These are phyloP conservation scores for Atrina japonica DNA, from an alignment of 2,888 invertebrate species.

Conservation along the genomic window DNA sequence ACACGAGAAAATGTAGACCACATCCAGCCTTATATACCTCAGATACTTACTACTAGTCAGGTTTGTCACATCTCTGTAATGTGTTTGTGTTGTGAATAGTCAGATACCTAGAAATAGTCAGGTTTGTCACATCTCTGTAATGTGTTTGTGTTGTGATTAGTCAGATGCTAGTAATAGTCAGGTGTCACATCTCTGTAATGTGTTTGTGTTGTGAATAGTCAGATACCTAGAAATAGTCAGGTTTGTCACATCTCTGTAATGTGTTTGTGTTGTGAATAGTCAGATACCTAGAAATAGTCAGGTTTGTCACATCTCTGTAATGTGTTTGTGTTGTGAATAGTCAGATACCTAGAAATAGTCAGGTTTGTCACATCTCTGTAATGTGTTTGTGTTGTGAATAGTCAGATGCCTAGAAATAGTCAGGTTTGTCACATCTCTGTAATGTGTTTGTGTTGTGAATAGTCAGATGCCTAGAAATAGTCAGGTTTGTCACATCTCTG, in stretches of 20 bases:
- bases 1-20: slow-evolving; percentile 89
- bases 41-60: slow-evolving; percentile 87
- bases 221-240: too few relatives aligned
- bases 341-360: slow-evolving; percentile 4
- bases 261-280: too few relatives aligned
- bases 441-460: too few relatives aligned
- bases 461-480: too few relatives aligned
- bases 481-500: too few relatives aligned
- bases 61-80: too few relatives aligned
- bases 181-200: neutral
- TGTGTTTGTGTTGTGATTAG: neutral
- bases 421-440: too few relatives aligned
- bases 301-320: neutral
- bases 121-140: neutral
- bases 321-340: neutral
- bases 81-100: too few relatives aligned
- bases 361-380: neutral
- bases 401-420: too few relatives aligned
- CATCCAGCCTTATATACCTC: slow-evolving; percentile 88
- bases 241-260: too few relatives aligned
- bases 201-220: too few relatives aligned
- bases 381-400: too few relatives aligned
- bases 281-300: neutral
- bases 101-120: neutral
- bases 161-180: slow-evolving; percentile 1